phyloP scores from a whole-genome alignment of 2,888 invertebrate species.

The Dolomedes plantarius region DNA sequence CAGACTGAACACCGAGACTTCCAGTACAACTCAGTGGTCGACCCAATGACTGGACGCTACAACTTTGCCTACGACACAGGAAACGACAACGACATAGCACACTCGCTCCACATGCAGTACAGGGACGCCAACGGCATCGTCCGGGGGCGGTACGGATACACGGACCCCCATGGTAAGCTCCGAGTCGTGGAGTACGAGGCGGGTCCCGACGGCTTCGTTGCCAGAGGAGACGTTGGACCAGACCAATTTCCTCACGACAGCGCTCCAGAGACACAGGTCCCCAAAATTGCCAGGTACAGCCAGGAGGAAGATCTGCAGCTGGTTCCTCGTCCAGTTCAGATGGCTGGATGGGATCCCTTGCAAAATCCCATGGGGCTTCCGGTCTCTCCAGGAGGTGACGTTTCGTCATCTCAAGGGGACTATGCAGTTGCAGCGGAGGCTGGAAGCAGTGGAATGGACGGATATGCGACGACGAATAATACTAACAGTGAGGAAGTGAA shows the following conservation, averaged over 20 bases:
- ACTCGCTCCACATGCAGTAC: conserved; percentile 72
- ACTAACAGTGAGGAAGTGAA: not conserved
- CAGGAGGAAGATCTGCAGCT: conserved; percentile 23
- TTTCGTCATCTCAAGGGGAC: not conserved
- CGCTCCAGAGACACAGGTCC: conserved; percentile 7
- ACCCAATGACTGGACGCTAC: conserved; percentile 70
- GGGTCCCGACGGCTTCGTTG: conserved; percentile 64
- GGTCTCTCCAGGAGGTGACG: not conserved
- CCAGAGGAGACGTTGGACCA: conserved; percentile 61
- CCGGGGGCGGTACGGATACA: conserved; percentile 73
- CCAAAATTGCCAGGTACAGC: not conserved
- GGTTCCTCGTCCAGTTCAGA: conserved; percentile 38
- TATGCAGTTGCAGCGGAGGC: not conserved
- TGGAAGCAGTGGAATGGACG: not conserved
- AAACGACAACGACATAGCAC: conserved; percentile 68
- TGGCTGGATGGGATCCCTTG: conserved; percentile 60
- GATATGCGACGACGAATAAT: not conserved
- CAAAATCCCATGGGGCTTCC: conserved; percentile 35
- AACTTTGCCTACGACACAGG: conserved; percentile 74
- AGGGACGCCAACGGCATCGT: conserved; percentile 71
- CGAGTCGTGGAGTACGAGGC: conserved; percentile 71
- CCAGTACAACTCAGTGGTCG: conserved; percentile 72
- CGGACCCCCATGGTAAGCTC: conserved; percentile 72
- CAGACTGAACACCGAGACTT: conserved; percentile 65
- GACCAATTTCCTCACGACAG: conserved; percentile 47